These are phyloP conservation scores for Esox lucius DNA, from an alignment of 2,797 vertebrate species.

Conservation along the genomic window DNA sequence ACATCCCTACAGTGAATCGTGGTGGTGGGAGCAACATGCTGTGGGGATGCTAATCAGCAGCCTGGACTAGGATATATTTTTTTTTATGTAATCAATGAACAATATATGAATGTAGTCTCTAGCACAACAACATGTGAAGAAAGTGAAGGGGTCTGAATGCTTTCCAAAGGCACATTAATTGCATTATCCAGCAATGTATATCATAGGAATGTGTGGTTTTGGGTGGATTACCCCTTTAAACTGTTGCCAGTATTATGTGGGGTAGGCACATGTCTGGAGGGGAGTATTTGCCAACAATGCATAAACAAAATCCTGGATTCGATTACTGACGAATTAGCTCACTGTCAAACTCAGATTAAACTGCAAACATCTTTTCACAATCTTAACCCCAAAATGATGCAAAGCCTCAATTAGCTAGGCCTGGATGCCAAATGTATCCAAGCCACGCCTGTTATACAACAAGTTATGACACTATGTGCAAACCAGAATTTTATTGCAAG, in stretches of 20 bases:
- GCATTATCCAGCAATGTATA: conserved; percentile 8
- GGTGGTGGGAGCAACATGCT: too few relatives aligned
- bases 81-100: too few relatives aligned
- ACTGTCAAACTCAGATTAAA: neutral
- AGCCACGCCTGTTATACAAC: neutral
- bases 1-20: too few relatives aligned
- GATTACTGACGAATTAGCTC: neutral
- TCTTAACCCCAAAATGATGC: neutral
- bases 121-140: too few relatives aligned
- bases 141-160: too few relatives aligned
- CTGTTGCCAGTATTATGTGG: conserved; percentile 45
- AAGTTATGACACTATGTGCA: neutral
- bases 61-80: too few relatives aligned
- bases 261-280: conserved; percentile 20
- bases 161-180: too few relatives aligned
- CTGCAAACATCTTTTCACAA: neutral
- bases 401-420: neutral
- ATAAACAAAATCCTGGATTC: neutral
- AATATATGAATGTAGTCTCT: too few relatives aligned
- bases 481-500: neutral
- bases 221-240: conserved; percentile 59
- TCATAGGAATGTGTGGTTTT: too few relatives aligned
- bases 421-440: neutral
- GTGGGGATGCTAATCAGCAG: too few relatives aligned
- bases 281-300: conserved; percentile 3